phyloP scores from a whole-genome alignment of 2,888 invertebrate genomes.

The Ochropleura leucogaster region DNA sequence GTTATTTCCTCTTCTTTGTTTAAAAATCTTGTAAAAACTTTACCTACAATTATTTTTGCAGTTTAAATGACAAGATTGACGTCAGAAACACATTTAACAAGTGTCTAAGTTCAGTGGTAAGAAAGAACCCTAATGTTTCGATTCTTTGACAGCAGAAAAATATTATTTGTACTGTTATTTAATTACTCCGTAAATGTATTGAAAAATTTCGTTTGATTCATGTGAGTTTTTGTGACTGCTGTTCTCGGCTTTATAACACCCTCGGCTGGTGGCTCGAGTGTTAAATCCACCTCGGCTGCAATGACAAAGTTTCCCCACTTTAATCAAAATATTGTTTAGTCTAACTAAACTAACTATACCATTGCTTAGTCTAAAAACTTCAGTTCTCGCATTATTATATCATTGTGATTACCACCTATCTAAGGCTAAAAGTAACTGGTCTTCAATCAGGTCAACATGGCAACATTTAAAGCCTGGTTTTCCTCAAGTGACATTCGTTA shows the following conservation, averaged over 20 bases:
- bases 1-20: background rate
- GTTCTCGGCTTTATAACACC: too few species aligned
- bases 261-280: too few species aligned
- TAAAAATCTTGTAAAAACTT: background rate
- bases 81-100: background rate
- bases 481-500: constrained; percentile 44
- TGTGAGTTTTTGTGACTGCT: too few species aligned
- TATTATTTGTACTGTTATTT: too few species aligned
- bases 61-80: background rate
- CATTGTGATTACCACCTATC: background rate
- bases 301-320: too few species aligned
- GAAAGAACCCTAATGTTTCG: background rate
- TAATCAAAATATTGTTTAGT: too few species aligned
- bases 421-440: constrained; percentile 27
- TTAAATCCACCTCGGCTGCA: too few species aligned
- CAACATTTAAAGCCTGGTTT: constrained; percentile 33
- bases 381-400: background rate
- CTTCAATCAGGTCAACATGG: constrained; percentile 45
- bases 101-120: too few species aligned
- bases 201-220: too few species aligned
- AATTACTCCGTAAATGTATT: too few species aligned
- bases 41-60: background rate
- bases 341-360: too few species aligned
- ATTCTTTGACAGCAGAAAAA: background rate
- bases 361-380: background rate